phyloP scores from a whole-genome alignment of 2,797 vertebrate genomes.

The Thamnophis elegans region DNA sequence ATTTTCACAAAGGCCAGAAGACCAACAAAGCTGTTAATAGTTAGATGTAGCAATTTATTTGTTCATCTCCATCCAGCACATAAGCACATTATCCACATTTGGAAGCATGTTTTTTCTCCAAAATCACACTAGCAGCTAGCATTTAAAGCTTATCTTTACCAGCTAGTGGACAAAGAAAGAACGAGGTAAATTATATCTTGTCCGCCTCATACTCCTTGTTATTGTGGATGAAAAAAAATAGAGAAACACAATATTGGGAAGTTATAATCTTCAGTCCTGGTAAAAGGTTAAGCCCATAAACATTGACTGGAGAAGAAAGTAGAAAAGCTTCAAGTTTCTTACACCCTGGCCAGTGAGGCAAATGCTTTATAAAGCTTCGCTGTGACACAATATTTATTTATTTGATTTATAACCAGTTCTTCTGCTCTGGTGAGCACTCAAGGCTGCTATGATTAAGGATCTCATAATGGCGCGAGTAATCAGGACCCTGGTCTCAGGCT shows the following conservation, averaged over 20 bases:
- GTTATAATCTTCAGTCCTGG: neutral
- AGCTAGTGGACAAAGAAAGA: fast-evolving
- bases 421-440: neutral
- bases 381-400: neutral
- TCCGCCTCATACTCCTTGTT: neutral
- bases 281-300: neutral
- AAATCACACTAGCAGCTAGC: fast-evolving
- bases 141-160: neutral
- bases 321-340: neutral
- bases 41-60: conserved; percentile 3
- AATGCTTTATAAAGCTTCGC: neutral
- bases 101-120: fast-evolving
- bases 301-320: neutral
- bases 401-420: neutral
- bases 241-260: neutral
- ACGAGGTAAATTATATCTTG: neutral
- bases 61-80: conserved; percentile 24
- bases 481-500: no score
- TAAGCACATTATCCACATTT: fast-evolving
- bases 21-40: conserved; percentile 5
- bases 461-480: no score
- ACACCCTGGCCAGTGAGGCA: neutral
- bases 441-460: neutral
- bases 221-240: neutral
- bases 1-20: conserved; percentile 27